phyloP scores from a whole-genome alignment of 2,888 invertebrate genomes.

The Xanthia togata region DNA sequence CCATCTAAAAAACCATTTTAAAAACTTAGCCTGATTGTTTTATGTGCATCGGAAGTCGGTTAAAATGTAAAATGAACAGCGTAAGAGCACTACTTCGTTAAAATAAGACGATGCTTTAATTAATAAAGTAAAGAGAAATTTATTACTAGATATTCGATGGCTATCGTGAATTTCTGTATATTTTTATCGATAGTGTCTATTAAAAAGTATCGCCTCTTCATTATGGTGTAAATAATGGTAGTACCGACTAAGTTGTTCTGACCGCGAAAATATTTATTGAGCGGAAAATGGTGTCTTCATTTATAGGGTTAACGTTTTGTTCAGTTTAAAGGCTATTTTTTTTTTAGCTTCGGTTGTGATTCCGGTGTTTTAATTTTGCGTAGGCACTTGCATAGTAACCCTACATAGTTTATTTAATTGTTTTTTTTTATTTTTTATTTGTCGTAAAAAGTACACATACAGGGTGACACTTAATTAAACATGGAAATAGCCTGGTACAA shows the following conservation, averaged over 20 bases:
- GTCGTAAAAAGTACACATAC: too few relatives aligned
- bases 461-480: too few relatives aligned
- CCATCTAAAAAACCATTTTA: conserved; percentile 54
- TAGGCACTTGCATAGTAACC: too few relatives aligned
- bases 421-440: too few relatives aligned
- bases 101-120: conserved; percentile 56
- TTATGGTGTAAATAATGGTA: conserved; percentile 23
- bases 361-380: too few relatives aligned
- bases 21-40: conserved; percentile 63
- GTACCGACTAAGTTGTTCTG: conserved; percentile 12
- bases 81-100: conserved; percentile 45
- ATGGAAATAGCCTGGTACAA: too few relatives aligned
- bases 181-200: conserved; percentile 35
- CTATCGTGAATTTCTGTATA: conserved; percentile 53
- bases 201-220: conserved; percentile 53
- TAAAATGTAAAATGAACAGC: conserved; percentile 52
- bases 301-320: conserved; percentile 20
- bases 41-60: conserved; percentile 62
- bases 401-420: not conserved
- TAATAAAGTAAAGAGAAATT: conserved; percentile 55
- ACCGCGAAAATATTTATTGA: conserved; percentile 42
- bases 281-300: conserved; percentile 26
- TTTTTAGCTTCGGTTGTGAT: not conserved
- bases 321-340: not conserved
- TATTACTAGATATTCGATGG: conserved; percentile 56